Percentiles rank a stretch among this genome's conserved stretches.
Conservation (phyloP, 2,113 vertebrate genomes). For the Malurus elegans region DNA sequence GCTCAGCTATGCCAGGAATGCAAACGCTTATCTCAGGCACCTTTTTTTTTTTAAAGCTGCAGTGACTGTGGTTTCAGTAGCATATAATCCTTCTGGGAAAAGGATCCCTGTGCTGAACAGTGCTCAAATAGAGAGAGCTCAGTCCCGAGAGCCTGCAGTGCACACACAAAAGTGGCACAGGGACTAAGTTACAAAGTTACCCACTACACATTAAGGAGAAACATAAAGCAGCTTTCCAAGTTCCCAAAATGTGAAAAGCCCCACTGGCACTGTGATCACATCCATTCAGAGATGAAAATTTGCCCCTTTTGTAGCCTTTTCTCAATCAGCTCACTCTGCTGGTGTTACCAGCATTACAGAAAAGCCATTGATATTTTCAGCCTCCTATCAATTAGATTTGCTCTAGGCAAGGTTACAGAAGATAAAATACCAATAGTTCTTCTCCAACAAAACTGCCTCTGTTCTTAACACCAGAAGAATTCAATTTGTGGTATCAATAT, state of each 20-base stretch:
- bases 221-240: neutral
- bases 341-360: neutral
- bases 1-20: neutral
- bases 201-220: neutral
- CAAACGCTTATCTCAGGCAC: neutral
- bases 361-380: neutral
- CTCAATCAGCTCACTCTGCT: neutral
- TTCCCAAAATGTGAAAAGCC: neutral
- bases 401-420: neutral
- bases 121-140: rapidly evolving
- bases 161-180: no score
- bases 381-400: neutral
- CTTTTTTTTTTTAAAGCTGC: neutral
- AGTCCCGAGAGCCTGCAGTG: neutral
- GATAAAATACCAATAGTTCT: neutral
- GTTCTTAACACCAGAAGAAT: neutral
- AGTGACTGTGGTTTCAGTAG: neutral
- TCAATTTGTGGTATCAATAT: neutral
- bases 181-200: neutral
- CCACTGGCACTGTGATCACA: neutral
- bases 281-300: neutral
- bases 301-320: neutral
- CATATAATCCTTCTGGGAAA: neutral
- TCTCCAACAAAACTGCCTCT: neutral
- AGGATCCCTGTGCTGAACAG: neutral